Evolutionary conservation across 2,113 vertebrate species (phyloP).

Genomic region (Rhagologus leucostigma): DNA sequence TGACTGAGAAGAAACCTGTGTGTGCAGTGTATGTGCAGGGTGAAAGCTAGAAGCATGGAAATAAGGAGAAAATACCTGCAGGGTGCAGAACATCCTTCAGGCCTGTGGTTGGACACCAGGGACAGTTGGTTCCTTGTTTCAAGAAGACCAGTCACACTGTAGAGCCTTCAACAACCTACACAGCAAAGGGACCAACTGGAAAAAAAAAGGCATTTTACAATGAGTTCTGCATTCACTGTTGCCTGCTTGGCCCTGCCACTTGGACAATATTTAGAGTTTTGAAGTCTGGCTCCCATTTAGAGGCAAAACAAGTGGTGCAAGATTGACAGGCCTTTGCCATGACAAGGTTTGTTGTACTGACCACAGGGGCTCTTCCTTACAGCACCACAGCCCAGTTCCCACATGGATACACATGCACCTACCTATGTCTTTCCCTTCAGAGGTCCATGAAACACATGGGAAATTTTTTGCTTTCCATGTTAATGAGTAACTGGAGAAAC

Average conservation of each 20-base stretch:
- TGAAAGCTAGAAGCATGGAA: background rate
- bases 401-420: accelerated
- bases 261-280: background rate
- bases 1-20: background rate
- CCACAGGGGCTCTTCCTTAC: background rate
- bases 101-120: background rate
- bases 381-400: background rate
- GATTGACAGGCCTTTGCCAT: background rate
- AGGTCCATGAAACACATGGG: background rate
- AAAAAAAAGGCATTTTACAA: background rate
- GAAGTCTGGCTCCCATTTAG: background rate
- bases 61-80: background rate
- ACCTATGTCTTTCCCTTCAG: background rate
- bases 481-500: background rate
- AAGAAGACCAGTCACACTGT: background rate
- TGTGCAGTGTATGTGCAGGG: background rate
- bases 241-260: background rate
- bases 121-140: background rate
- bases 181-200: background rate
- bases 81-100: background rate
- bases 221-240: background rate
- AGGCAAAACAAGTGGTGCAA: background rate
- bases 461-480: background rate
- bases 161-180: background rate
- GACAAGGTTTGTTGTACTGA: background rate